Conservation (phyloP, 1,140 invertebrate genomes). For the Subanguina moxae region DNA sequence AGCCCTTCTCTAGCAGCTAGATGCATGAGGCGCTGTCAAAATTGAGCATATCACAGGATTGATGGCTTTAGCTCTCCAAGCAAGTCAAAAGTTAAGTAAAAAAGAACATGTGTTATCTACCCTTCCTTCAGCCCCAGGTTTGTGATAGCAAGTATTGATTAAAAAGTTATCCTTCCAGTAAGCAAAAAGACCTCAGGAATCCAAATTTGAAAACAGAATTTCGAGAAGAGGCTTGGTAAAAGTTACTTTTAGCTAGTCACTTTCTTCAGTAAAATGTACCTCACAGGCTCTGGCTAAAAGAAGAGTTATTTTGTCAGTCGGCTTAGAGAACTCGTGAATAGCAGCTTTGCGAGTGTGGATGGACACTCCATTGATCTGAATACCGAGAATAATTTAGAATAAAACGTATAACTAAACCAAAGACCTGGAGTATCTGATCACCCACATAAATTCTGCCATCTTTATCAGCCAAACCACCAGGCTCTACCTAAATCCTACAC, state of each 20-base stretch:
- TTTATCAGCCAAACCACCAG: constrained; percentile 68
- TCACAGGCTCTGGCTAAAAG: constrained; percentile 6
- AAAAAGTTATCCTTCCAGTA: too few species aligned
- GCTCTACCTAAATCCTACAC: constrained; percentile 64
- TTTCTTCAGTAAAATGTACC: neutral
- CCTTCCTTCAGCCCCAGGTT: too few species aligned
- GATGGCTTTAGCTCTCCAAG: neutral
- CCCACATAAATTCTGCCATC: constrained; percentile 71
- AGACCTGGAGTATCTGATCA: constrained; percentile 71
- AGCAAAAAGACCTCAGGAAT: too few species aligned
- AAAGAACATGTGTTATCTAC: too few species aligned
- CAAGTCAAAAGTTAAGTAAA: too few species aligned
- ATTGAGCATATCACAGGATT: neutral
- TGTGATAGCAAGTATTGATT: too few species aligned
- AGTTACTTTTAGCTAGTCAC: too few species aligned
- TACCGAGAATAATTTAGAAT: constrained; percentile 11
- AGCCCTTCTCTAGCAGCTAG: neutral
- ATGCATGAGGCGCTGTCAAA: neutral
- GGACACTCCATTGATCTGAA: constrained; percentile 64
- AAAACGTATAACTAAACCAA: neutral
- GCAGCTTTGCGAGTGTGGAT: constrained; percentile 63
- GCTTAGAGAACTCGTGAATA: constrained; percentile 61
- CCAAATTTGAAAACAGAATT: too few species aligned
- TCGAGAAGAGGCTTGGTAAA: too few species aligned
- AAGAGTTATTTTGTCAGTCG: neutral